phyloP scores from a whole-genome alignment of 35 echinoderm and acorn worm genomes.

The Ophiothrix spiculata region DNA sequence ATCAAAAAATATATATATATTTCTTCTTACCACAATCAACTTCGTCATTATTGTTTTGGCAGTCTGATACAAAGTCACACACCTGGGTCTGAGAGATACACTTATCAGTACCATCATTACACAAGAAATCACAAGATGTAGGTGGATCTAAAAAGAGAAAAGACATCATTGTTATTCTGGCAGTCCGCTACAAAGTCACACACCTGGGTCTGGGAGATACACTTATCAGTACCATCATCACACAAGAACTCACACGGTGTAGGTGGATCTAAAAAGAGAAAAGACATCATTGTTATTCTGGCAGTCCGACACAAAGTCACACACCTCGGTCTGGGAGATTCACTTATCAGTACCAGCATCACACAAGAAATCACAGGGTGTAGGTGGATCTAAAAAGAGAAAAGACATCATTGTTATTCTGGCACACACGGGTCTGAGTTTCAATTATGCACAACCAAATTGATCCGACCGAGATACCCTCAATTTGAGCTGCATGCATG shows the following conservation, averaged over 20 bases:
- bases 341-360: constrained; percentile 48
- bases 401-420: no score
- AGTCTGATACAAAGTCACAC: constrained; percentile 86
- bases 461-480: no score
- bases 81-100: constrained; percentile 48
- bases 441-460: no score
- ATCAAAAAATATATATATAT: background rate
- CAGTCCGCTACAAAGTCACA: constrained; percentile 88
- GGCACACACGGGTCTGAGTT: no score
- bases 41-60: constrained; percentile 71
- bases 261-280: constrained; percentile 51
- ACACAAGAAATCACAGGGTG: constrained; percentile 66
- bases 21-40: constrained; percentile 48
- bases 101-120: constrained; percentile 41
- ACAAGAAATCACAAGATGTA: constrained; percentile 57
- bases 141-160: constrained; percentile 54
- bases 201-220: constrained; percentile 36
- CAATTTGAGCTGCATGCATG: no score
- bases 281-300: constrained; percentile 70
- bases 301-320: constrained; percentile 82
- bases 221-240: constrained; percentile 42
- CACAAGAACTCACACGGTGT: constrained; percentile 65
- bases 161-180: constrained; percentile 67
- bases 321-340: constrained; percentile 35
- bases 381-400: constrained; percentile 48